Evolutionary conservation across 2,797 vertebrate genomes (phyloP).

Genomic region (Gymnoscopelus microlampas): DNA sequence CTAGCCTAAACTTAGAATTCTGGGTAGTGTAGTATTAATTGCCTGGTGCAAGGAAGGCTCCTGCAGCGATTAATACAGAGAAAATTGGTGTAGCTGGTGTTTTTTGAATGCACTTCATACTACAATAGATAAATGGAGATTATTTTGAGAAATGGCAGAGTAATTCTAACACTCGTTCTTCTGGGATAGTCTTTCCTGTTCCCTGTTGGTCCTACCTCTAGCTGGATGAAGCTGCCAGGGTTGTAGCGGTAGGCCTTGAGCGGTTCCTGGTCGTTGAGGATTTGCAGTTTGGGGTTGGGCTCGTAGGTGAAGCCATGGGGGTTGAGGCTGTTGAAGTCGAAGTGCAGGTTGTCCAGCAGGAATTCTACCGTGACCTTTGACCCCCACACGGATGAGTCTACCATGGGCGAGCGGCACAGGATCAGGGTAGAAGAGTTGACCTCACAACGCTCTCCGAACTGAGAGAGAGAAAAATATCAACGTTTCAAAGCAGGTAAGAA

Average conservation of each 20-base stretch:
- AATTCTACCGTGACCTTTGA: conserved; percentile 87
- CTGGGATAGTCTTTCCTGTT: neutral
- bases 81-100: too few relatives aligned
- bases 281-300: conserved; percentile 86
- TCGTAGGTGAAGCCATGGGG: conserved; percentile 88
- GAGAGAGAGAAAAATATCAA: conserved; percentile 12
- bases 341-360: conserved; percentile 91
- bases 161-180: neutral
- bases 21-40: too few relatives aligned
- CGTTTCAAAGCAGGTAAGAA: too few relatives aligned
- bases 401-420: conserved; percentile 88
- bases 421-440: conserved; percentile 91
- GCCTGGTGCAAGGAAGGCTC: too few relatives aligned
- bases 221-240: conserved; percentile 94
- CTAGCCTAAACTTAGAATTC: too few relatives aligned
- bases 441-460: conserved; percentile 89
- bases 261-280: conserved; percentile 87
- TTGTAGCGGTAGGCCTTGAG: conserved; percentile 91
- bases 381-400: conserved; percentile 75
- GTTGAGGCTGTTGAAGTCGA: conserved; percentile 87
- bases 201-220: conserved; percentile 84
- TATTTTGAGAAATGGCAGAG: too few relatives aligned
- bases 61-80: too few relatives aligned
- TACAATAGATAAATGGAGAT: too few relatives aligned
- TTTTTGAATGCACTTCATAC: too few relatives aligned